Percentiles rank a stretch among this genome's conserved stretches.
phyloP scores from a whole-genome alignment of 2,113 vertebrate species.

The Henicopernis longicauda region DNA sequence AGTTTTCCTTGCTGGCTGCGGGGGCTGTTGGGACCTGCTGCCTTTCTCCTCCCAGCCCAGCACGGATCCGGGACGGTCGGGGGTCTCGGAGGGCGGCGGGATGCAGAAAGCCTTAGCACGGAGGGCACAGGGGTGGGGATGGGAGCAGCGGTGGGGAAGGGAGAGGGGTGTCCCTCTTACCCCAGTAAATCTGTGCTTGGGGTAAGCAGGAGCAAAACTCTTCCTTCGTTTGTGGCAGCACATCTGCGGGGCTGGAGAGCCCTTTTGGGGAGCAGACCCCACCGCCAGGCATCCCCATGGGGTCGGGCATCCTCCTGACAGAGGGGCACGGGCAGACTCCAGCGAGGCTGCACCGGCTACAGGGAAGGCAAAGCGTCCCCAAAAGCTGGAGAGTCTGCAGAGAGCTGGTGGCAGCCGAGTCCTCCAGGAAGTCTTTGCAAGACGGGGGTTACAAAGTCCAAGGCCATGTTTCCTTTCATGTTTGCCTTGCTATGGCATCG shows the following conservation, averaged over 20 bases:
- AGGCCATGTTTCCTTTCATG: rapidly evolving
- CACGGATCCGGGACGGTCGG: rapidly evolving
- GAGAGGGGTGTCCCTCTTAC: background rate
- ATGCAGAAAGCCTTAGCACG: background rate
- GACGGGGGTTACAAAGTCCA: background rate
- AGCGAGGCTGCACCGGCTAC: rapidly evolving
- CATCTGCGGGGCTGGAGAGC: background rate
- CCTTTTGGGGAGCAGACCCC: background rate
- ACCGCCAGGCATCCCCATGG: rapidly evolving
- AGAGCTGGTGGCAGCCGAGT: background rate
- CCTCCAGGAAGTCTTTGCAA: background rate
- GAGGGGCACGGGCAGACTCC: too few species aligned
- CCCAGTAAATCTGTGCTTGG: background rate
- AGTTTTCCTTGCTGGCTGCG: background rate
- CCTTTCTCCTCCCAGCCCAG: background rate
- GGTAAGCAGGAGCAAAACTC: background rate
- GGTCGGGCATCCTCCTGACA: background rate
- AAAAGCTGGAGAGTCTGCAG: background rate
- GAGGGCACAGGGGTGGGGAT: background rate
- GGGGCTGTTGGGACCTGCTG: background rate
- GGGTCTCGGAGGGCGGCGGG: background rate
- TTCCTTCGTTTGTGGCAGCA: background rate
- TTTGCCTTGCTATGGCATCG: background rate
- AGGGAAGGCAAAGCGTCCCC: background rate
- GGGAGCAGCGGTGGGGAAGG: background rate